These are phyloP conservation scores for Callyntrura guangdongensis DNA, from an alignment of 2,888 invertebrate genomes.

Conservation along the genomic window DNA sequence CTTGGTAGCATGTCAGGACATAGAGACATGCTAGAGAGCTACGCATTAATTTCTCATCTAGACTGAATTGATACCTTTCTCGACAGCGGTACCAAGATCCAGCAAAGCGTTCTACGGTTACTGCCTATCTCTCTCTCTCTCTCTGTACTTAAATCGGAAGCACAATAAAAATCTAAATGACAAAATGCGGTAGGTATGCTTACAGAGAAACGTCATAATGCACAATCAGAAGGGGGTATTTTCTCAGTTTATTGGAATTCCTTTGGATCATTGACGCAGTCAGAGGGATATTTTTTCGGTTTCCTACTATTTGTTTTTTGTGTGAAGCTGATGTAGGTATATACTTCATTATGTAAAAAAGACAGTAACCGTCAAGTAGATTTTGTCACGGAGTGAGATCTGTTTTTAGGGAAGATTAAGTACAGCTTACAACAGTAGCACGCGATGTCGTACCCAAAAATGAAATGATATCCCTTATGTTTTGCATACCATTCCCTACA, in stretches of 20 bases:
- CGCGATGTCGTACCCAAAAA: slow-evolving; percentile 49
- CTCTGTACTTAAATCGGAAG: neutral
- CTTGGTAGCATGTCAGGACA: neutral
- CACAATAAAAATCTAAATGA: neutral
- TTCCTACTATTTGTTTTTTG: neutral
- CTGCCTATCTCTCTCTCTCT: neutral
- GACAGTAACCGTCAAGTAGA: slow-evolving; percentile 52
- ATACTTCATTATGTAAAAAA: neutral
- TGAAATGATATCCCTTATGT: neutral
- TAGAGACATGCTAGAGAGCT: neutral
- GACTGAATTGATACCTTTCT: neutral
- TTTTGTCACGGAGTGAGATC: slow-evolving; percentile 38
- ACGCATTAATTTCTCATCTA: slow-evolving; percentile 15
- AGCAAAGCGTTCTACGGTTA: neutral
- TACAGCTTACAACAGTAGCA: slow-evolving; percentile 40
- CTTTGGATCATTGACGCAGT: slow-evolving; percentile 66
- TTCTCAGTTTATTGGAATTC: slow-evolving; percentile 72
- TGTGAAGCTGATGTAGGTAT: too few relatives aligned
- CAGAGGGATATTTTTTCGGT: neutral
- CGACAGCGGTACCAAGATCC: neutral
- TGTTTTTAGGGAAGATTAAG: neutral
- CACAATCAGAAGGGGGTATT: slow-evolving; percentile 59
- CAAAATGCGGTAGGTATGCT: slow-evolving; percentile 67
- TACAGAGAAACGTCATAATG: slow-evolving; percentile 48
- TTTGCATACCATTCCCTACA: neutral